These are phyloP conservation scores for Periophthalmus modestus DNA, from an alignment of 2,113 vertebrate species.

Conservation along the genomic window DNA sequence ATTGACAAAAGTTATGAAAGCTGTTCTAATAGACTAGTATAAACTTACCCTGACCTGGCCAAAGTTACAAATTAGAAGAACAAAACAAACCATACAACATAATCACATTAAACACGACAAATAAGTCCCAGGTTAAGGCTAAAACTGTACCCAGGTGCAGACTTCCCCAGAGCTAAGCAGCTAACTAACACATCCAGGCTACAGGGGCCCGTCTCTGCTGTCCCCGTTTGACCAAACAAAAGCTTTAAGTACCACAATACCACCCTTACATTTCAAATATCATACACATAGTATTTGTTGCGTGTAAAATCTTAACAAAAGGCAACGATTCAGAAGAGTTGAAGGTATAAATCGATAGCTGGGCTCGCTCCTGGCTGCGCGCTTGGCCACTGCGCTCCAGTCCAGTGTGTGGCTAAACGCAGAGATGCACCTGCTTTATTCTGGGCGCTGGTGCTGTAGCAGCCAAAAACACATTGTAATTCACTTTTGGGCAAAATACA, in stretches of 20 bases:
- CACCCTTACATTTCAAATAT: slow-evolving; percentile 39
- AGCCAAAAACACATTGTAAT: slow-evolving; percentile 17
- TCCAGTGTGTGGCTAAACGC: slow-evolving; percentile 31
- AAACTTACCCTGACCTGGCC: not conserved
- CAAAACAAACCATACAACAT: not conserved
- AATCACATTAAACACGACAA: not conserved
- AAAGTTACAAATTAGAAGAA: not conserved
- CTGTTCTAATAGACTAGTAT: not conserved
- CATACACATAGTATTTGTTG: not conserved
- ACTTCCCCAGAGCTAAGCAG: slow-evolving; percentile 23
- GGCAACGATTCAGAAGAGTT: not conserved
- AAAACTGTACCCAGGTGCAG: not conserved
- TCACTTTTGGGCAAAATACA: not conserved
- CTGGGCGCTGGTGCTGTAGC: slow-evolving; percentile 38
- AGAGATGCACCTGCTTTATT: slow-evolving; percentile 73
- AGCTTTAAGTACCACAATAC: slow-evolving; percentile 44
- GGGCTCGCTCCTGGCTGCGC: not conserved
- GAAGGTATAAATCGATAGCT: not conserved
- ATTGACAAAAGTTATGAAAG: not conserved
- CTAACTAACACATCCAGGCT: slow-evolving; percentile 36
- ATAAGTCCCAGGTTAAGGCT: not conserved
- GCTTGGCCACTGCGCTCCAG: slow-evolving; percentile 5
- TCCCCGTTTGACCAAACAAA: slow-evolving; percentile 35
- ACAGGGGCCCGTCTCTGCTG: slow-evolving; percentile 46
- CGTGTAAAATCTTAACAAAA: not conserved